Evolutionary conservation across 2,797 vertebrate genomes (phyloP), one percentile per base, ranked within the genome.

Genomic region (Xyrichtys novacula): DNA sequence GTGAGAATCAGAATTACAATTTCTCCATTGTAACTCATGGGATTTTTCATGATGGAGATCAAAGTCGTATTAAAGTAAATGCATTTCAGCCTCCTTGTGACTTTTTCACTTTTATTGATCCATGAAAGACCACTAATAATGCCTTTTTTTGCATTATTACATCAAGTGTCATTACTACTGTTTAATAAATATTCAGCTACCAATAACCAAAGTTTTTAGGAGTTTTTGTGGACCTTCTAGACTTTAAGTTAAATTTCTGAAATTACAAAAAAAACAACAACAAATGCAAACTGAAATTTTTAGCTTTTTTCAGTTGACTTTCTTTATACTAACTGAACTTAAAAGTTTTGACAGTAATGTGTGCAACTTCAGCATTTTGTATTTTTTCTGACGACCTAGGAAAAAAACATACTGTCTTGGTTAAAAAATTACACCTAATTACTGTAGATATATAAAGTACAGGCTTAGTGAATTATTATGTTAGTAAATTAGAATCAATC

Each of bases 1-100:
- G 36, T 70, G 81, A 88, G 84, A 57, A 52, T 71, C 78, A 57
- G 64, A 82, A 80, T 85, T 82, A 70, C 36, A 43, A 60, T 22
- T 63, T 76, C 48, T 61, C 63, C 48, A 62, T 78, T 73, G 60
- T 58, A 75, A 76, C 40, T 75, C 47, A 61, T 36, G 58, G 54
- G 65, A 83, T 67, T 12, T 74, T 77, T 79, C 39, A 69, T 77
- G 72, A 80, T 73, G 42, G 71, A 83, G 64, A 81, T 82, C 58
- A 78, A 80, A 74, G 73, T 65, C 3, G 68, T 56, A 68, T 50
- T 52, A 23, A 61, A 67, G n/a, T n/a, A 74, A 63, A 65, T 76
- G 54, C 70, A 58, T 63, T 40, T 39, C 42, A 58, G 20, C 20
- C 12, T 2, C 73, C 44, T 66, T 58, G 77, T 82, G 71, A 83